phyloP scores from a whole-genome alignment of 2,888 invertebrate species.

The Frankliniella fusca region DNA sequence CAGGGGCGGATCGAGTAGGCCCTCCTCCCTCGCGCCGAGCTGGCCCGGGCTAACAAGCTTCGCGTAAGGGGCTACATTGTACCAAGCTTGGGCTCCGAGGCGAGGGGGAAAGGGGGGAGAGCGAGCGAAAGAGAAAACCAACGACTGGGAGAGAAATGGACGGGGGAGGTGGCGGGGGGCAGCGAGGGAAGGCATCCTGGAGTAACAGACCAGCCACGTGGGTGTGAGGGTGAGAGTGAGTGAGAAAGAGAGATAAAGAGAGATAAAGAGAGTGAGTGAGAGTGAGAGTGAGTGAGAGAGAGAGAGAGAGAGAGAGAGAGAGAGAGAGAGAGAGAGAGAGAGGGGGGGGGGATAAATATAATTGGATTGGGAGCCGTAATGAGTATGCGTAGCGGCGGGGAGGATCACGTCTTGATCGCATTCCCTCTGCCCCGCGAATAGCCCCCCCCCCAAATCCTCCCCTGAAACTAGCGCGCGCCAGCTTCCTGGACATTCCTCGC shows the following conservation, averaged over 20 bases:
- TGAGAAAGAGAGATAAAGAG: conserved; percentile 24
- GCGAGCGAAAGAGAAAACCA: neutral
- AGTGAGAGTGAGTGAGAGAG: conserved; percentile 29
- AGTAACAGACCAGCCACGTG: too few relatives aligned
- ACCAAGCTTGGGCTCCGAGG: neutral
- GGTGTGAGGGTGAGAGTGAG: conserved; percentile 19
- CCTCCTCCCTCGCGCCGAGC: neutral
- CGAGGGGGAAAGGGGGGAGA: neutral
- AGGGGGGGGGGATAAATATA: neutral
- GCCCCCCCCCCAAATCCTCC: too few relatives aligned
- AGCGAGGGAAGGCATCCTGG: conserved; percentile 7
- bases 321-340: conserved; percentile 23
- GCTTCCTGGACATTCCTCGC: too few relatives aligned
- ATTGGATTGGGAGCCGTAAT: neutral
- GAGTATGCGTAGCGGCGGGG: neutral
- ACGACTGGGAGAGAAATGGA: neutral
- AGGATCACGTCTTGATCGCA: neutral
- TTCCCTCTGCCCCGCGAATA: neutral
- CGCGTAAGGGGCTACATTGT: conserved; percentile 8
- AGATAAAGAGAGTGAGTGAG: conserved; percentile 31
- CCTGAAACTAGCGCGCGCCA: too few relatives aligned
- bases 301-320: conserved; percentile 29
- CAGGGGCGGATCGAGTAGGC: neutral
- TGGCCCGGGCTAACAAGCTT: neutral
- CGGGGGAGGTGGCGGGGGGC: conserved; percentile 26